A percentile compares a stretch with the other conserved stretches of the same genome.
Conservation (phyloP, 1,140 invertebrate species). For the Drosophila persimilis region DNA sequence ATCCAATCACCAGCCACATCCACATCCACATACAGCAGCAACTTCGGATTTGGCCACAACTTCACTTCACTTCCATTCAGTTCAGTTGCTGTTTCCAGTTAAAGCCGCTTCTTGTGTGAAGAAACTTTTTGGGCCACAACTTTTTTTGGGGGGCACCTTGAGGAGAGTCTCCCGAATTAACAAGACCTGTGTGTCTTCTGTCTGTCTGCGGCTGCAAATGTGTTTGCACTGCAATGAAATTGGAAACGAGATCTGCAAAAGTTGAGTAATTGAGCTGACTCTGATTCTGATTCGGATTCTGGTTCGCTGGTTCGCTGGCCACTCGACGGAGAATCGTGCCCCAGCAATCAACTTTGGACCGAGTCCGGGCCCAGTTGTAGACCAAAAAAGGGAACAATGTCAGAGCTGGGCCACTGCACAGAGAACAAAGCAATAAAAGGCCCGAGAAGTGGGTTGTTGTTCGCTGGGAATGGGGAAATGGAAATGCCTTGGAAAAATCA, state of each 20-base stretch:
- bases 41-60: slow-evolving; percentile 28
- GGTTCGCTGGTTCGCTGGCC: slow-evolving; percentile 44
- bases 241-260: slow-evolving; percentile 59
- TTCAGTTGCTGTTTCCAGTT: slow-evolving; percentile 17
- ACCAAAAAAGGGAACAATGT: slow-evolving; percentile 70
- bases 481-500: slow-evolving; percentile 60
- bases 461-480: slow-evolving; percentile 49
- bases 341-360: slow-evolving; percentile 28
- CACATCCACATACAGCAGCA: slow-evolving; percentile 21
- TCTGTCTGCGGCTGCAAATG: slow-evolving; percentile 42
- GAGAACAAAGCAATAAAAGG: slow-evolving; percentile 72
- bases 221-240: slow-evolving; percentile 55
- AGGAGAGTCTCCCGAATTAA: slow-evolving; percentile 28
- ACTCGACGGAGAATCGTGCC: slow-evolving; percentile 43
- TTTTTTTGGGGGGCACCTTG: slow-evolving; percentile 44
- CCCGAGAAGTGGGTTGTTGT: slow-evolving; percentile 56
- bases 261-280: slow-evolving; percentile 69
- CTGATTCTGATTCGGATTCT: slow-evolving; percentile 44
- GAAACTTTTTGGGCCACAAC: slow-evolving; percentile 46
- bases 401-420: slow-evolving; percentile 26
- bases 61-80: background rate
- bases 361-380: background rate
- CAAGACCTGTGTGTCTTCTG: slow-evolving; percentile 25
- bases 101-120: slow-evolving; percentile 41
- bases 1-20: slow-evolving; percentile 14